phyloP scores from a whole-genome alignment of 2,113 vertebrate species.

The Misgurnus mizolepis region DNA sequence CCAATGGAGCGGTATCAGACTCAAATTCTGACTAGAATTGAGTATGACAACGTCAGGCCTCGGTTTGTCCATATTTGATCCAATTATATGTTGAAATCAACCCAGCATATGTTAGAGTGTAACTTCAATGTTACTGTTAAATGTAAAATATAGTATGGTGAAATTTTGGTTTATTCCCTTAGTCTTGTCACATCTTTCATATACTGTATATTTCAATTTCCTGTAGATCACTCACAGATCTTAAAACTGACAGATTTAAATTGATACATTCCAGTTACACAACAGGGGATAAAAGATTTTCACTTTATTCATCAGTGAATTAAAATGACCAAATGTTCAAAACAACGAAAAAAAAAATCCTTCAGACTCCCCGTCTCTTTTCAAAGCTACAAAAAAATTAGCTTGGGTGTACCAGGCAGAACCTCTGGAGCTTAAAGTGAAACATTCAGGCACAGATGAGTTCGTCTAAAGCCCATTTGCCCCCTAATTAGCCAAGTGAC shows the following conservation, averaged over 20 bases:
- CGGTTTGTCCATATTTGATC: no score
- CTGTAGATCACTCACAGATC: no score
- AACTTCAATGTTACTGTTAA: no score
- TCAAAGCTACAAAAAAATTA: constrained; percentile 68
- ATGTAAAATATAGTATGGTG: no score
- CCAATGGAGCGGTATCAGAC: no score
- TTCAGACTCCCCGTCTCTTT: constrained; percentile 81
- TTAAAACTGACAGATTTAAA: constrained; percentile 66
- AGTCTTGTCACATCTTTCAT: no score
- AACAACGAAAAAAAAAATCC: constrained; percentile 86
- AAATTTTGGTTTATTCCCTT: no score
- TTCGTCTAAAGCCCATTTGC: constrained; percentile 86
- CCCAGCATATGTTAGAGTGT: no score
- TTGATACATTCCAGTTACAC: constrained; percentile 72
- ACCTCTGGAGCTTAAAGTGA: constrained; percentile 83
- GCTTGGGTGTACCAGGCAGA: constrained; percentile 95
- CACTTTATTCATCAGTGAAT: constrained; percentile 76
- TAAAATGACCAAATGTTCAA: constrained; percentile 61
- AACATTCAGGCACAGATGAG: constrained; percentile 90
- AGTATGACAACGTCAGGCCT: no score
- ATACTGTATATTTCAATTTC: no score
- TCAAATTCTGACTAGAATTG: no score
- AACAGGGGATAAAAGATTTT: constrained; percentile 54
- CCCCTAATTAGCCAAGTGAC: constrained; percentile 93
- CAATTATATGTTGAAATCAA: no score